phyloP scores from a whole-genome alignment of 2,888 invertebrate species.

The Gymnocheta viridis region DNA sequence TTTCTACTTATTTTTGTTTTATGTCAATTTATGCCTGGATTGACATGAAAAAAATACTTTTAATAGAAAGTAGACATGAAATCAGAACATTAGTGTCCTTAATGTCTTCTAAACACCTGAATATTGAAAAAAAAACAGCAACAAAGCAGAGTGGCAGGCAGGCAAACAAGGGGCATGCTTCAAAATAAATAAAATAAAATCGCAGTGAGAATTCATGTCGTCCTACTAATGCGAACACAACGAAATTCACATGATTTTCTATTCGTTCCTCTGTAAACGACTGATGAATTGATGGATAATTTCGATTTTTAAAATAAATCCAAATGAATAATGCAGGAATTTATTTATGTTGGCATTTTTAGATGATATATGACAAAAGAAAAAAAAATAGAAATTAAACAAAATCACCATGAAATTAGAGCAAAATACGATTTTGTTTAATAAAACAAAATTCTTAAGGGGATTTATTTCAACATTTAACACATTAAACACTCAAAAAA shows the following conservation, averaged over 20 bases:
- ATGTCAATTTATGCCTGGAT: constrained; percentile 2
- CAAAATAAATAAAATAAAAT: background rate
- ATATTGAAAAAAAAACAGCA: constrained; percentile 1
- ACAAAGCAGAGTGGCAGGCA: background rate
- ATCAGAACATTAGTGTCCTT: constrained; percentile 49
- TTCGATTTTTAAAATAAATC: constrained; percentile 1
- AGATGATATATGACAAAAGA: background rate
- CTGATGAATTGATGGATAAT: constrained; percentile 7
- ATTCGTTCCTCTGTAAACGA: background rate
- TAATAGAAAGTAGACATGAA: constrained; percentile 57
- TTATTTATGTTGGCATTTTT: background rate
- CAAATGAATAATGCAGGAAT: background rate
- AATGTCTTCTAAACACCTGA: constrained; percentile 25
- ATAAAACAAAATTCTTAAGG: too few species aligned
- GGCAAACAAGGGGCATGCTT: too few species aligned
- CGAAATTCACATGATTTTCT: too few species aligned
- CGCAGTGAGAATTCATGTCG: background rate
- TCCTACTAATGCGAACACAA: background rate
- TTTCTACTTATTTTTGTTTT: background rate
- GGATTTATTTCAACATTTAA: background rate
- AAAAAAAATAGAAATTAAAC: background rate
- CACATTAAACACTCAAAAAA: background rate
- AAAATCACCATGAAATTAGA: background rate
- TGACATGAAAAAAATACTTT: constrained; percentile 16
- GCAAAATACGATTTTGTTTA: background rate